Evolutionary conservation across 92 coral and sea anemone species (phyloP), one percentile per base, ranked within the genome.

Genomic region (Pocillopora grandis): DNA sequence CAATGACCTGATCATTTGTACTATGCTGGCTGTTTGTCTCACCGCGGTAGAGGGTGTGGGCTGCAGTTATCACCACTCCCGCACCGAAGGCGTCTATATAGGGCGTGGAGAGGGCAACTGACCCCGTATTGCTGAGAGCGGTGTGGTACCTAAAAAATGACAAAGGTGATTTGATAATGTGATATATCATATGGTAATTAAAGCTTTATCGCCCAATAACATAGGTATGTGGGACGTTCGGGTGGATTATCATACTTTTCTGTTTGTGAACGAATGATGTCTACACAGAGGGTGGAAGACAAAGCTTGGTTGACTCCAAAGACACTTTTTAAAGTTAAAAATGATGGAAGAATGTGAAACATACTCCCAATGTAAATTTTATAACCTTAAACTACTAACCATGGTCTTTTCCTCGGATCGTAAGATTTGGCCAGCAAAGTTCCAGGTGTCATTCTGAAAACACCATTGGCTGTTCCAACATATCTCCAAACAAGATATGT

Each of bases 51-150:
- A 91, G 76, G 6, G 94, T 84, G 63, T 88, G 92, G 21, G 89
- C 86, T 55, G 89, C 89, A 42, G 91, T 85, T 36, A 91, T 91
- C 20, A 91, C 89, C 23, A 86, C 81, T 12, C 94, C 94, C 5
- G 94, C 85, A 12, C 94, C 94, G 56, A 84, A 76, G 7, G 83
- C 92, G 72, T 91, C 94, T 67, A 91, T 71, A 52, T 91, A 91
- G 18, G 94, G 94, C 5, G 92, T 85, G 55, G 92, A 84, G 7
- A 91, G 72, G 16, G 90, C 86, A 9, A 85, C 78, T 37, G 56
- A 72, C 65, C 87, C 92, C 56, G 84, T 89, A 77, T 89, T 89
- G 64, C 92, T 89, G 12, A 85, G 35, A 6, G 92, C 92, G 58
- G 89, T 36, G 68, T 78, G 87, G 56, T 89, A 89, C 92, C 92